phyloP scores from a whole-genome alignment of 1,140 invertebrate species.

The Sminthurides bifidus region DNA sequence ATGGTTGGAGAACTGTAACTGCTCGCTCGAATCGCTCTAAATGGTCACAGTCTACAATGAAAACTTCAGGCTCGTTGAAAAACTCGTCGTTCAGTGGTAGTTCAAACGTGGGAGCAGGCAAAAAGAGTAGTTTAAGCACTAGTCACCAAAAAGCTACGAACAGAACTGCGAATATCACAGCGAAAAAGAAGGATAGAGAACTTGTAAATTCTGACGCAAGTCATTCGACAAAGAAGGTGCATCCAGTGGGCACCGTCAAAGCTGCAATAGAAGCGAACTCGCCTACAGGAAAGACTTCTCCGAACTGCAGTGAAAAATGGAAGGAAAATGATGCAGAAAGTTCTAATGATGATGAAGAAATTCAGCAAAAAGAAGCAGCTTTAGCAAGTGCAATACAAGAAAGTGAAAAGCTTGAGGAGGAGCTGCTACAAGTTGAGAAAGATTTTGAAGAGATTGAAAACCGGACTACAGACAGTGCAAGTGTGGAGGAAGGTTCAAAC shows the following conservation, averaged over 20 bases:
- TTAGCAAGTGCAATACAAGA: constrained; percentile 58
- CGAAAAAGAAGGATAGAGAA: too few species aligned
- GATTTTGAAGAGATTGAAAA: constrained; percentile 33
- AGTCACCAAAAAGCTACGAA: too few species aligned
- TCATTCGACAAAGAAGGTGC: too few species aligned
- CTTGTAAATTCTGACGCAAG: background rate
- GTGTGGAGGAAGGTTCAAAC: constrained; percentile 1
- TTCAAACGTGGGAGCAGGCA: too few species aligned
- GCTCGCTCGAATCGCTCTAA: constrained; percentile 22
- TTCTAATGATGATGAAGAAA: constrained; percentile 38
- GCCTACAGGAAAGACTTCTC: background rate
- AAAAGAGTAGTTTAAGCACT: too few species aligned
- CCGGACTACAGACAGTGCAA: constrained; percentile 7
- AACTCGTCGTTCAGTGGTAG: too few species aligned
- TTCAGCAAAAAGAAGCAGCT: constrained; percentile 41
- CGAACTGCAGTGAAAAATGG: constrained; percentile 7
- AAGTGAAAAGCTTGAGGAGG: constrained; percentile 63
- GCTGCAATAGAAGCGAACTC: too few species aligned
- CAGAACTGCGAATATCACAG: too few species aligned
- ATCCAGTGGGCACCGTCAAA: too few species aligned
- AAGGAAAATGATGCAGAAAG: constrained; percentile 11
- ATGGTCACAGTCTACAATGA: constrained; percentile 23
- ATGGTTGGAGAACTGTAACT: constrained; percentile 28
- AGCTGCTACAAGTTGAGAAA: constrained; percentile 63
- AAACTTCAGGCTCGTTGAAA: too few species aligned